Evolutionary conservation across 1,140 invertebrate species (phyloP).

Genomic region (Pseudoatta argentina): DNA sequence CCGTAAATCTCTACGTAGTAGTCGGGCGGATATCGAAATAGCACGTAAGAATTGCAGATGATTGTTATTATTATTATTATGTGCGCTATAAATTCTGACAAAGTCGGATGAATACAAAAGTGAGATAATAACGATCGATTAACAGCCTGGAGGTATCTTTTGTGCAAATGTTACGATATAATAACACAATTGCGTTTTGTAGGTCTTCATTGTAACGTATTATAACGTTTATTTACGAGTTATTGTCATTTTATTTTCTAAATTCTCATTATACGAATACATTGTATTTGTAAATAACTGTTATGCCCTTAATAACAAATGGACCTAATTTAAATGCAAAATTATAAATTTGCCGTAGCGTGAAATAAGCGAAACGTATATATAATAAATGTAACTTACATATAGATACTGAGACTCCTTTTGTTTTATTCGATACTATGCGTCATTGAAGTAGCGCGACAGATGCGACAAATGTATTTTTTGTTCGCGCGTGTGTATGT

Average conservation of each 20-base stretch:
- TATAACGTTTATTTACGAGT: constrained; percentile 13
- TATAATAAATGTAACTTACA: constrained; percentile 39
- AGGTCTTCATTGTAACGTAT: constrained; percentile 5
- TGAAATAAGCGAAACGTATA: constrained; percentile 11
- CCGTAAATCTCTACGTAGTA: constrained; percentile 17
- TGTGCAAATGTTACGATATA: neutral
- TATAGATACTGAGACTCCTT: constrained; percentile 10
- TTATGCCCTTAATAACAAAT: constrained; percentile 18
- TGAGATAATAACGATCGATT: constrained; percentile 42
- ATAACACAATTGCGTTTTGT: neutral
- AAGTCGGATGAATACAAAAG: constrained; percentile 3
- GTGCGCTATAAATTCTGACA: constrained; percentile 4
- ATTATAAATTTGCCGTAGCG: constrained; percentile 37
- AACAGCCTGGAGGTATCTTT: neutral
- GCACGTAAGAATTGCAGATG: constrained; percentile 6
- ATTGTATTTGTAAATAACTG: constrained; percentile 30
- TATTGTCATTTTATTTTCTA: constrained; percentile 44
- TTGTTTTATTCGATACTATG: constrained; percentile 41
- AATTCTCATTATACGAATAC: constrained; percentile 10
- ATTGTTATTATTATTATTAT: constrained; percentile 21
- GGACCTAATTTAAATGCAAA: constrained; percentile 28
- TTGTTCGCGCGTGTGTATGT: constrained; percentile 8
- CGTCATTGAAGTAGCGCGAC: constrained; percentile 35
- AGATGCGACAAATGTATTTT: constrained; percentile 48
- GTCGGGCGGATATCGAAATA: constrained; percentile 8